A percentile compares a stretch with the other conserved stretches of the same genome.
Conservation (phyloP, 1,140 invertebrate genomes). For the Oreohelix idahoensis region DNA sequence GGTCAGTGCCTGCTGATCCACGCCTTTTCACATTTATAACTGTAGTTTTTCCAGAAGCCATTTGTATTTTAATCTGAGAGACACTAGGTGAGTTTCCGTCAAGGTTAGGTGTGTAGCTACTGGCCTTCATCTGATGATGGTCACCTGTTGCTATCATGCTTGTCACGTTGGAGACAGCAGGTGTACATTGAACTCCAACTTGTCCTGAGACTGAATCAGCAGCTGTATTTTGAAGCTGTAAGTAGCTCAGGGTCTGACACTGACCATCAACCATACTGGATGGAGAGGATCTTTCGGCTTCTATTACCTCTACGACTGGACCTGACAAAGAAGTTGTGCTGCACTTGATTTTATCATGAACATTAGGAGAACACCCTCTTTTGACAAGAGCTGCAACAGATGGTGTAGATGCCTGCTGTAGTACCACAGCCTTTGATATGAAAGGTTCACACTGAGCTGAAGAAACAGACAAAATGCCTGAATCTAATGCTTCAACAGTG, state of each 20-base stretch:
- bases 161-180: neutral
- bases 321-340: neutral
- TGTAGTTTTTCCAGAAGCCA: conserved; percentile 25
- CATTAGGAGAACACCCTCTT: conserved; percentile 1
- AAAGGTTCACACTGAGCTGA: neutral
- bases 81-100: neutral
- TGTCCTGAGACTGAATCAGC: neutral
- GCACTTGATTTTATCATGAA: conserved; percentile 28
- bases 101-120: neutral
- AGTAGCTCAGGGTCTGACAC: neutral
- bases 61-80: conserved; percentile 29
- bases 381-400: neutral
- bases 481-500: neutral
- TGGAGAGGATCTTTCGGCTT: neutral
- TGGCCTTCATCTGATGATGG: neutral
- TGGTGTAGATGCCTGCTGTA: neutral
- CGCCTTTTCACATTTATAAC: conserved; percentile 29
- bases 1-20: neutral
- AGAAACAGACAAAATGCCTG: neutral
- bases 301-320: neutral
- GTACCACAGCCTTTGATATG: neutral
- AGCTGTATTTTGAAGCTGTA: neutral
- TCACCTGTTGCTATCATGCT: neutral
- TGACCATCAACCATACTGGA: neutral
- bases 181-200: neutral